These are phyloP conservation scores for Colostygia pectinataria DNA, from an alignment of 2,888 invertebrate species.

Conservation along the genomic window DNA sequence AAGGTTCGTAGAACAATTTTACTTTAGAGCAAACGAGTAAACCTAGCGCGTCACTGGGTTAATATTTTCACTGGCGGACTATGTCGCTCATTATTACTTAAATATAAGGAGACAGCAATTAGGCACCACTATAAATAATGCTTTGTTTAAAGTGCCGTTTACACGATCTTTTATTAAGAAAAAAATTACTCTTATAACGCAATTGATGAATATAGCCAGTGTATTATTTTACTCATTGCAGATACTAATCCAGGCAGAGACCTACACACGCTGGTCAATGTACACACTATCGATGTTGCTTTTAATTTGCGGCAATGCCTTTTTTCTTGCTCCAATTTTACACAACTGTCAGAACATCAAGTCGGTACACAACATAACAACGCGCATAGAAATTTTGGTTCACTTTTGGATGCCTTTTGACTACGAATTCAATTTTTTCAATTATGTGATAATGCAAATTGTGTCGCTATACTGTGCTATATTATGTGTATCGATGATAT, in stretches of 20 bases:
- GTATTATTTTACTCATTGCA: too few species aligned
- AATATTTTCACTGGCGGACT: too few species aligned
- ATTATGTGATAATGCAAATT: constrained; percentile 42
- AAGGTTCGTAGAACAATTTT: too few species aligned
- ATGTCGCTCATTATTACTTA: too few species aligned
- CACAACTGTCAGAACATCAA: constrained; percentile 34
- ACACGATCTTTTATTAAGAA: too few species aligned
- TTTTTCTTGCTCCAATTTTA: constrained; percentile 29
- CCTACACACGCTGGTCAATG: constrained; percentile 18
- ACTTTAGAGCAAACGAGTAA: too few species aligned
- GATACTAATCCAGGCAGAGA: constrained; percentile 28
- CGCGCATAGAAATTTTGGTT: constrained; percentile 43
- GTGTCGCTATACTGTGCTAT: constrained; percentile 34
- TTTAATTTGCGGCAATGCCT: constrained; percentile 17
- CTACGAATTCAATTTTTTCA: constrained; percentile 42
- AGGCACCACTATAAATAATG: too few species aligned
- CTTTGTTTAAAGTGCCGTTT: too few species aligned
- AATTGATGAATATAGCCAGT: too few species aligned
- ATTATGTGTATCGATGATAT: constrained; percentile 24
- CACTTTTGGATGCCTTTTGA: constrained; percentile 51
- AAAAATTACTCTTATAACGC: too few species aligned
- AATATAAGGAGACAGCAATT: too few species aligned
- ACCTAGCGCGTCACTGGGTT: too few species aligned
- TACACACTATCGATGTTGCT: constrained; percentile 20
- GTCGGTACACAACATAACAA: constrained; percentile 39